Evolutionary conservation across 2,113 vertebrate genomes (phyloP).

Genomic region (Muscicapa adusta): DNA sequence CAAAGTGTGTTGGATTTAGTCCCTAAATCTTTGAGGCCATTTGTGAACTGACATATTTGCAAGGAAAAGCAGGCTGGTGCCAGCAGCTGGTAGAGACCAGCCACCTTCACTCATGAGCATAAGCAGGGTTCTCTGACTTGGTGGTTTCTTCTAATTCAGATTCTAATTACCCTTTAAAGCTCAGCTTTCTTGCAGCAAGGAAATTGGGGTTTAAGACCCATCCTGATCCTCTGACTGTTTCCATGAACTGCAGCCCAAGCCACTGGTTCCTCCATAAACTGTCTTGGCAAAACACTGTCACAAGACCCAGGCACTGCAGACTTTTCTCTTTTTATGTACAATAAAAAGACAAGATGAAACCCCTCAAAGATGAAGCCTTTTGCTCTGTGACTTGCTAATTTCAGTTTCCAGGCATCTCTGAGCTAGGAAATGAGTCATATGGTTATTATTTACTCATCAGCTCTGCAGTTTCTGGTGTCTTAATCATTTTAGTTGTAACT

Average conservation of each 20-base stretch:
- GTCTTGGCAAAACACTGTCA: background rate
- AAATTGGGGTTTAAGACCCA: background rate
- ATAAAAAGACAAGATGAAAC: background rate
- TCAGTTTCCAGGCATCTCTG: background rate
- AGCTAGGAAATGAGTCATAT: constrained; percentile 47
- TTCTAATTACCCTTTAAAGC: background rate
- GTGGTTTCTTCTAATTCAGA: background rate
- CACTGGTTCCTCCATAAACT: background rate
- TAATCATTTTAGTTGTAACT: background rate
- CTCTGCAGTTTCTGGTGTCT: constrained; percentile 2
- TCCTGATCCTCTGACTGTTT: background rate
- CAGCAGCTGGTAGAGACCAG: background rate
- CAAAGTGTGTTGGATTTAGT: background rate
- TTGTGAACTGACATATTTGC: background rate
- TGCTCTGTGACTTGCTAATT: background rate
- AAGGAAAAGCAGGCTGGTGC: background rate
- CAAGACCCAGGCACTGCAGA: background rate
- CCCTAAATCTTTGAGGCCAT: background rate
- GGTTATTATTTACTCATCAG: constrained; percentile 41
- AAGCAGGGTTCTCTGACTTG: background rate
- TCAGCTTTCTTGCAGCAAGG: background rate
- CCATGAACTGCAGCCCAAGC: background rate
- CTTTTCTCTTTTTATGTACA: background rate
- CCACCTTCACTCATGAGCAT: background rate
- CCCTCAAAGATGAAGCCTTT: background rate